phyloP scores from a whole-genome alignment of 2,888 invertebrate species.

The Drosophila fungiperda region DNA sequence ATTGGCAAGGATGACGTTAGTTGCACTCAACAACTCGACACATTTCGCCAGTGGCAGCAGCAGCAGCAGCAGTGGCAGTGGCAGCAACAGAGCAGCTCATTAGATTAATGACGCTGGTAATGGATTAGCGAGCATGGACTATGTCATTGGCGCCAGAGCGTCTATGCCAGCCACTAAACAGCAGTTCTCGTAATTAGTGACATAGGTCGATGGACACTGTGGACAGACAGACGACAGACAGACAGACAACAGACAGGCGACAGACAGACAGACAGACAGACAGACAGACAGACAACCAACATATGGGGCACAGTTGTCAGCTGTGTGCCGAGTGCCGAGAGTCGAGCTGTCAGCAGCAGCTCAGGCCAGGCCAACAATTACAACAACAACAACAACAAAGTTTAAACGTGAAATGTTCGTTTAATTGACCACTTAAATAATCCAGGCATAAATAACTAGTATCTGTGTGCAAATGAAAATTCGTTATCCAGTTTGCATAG shows the following conservation, averaged over 20 bases:
- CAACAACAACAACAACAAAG: constrained; percentile 20
- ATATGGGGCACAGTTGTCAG: constrained; percentile 25
- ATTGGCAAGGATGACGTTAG: constrained; percentile 25
- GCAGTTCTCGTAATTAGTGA: constrained; percentile 72
- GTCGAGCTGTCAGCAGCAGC: constrained; percentile 39
- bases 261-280: constrained; percentile 9
- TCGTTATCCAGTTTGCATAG: constrained; percentile 17
- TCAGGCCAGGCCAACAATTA: constrained; percentile 34
- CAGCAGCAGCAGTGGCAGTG: constrained; percentile 9
- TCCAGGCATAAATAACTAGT: constrained; percentile 30
- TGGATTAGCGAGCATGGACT: constrained; percentile 74
- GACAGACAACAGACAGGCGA: constrained; percentile 24
- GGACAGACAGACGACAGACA: constrained; percentile 15
- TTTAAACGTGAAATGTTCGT: constrained; percentile 44
- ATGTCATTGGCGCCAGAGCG: constrained; percentile 59
- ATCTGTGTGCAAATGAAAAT: constrained; percentile 28
- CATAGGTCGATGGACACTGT: constrained; percentile 57
- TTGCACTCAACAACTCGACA: constrained; percentile 48
- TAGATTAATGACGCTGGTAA: constrained; percentile 80
- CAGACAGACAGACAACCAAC: constrained; percentile 14
- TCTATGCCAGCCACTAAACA: constrained; percentile 63
- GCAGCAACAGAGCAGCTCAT: constrained; percentile 62
- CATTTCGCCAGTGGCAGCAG: constrained; percentile 47
- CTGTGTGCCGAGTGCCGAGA: neutral
- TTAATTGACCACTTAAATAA: constrained; percentile 57